A percentile compares a stretch with the other conserved stretches of the same genome.
Conservation (phyloP, 2,113 vertebrate species). For the human (Homo sapiens) region DNA sequence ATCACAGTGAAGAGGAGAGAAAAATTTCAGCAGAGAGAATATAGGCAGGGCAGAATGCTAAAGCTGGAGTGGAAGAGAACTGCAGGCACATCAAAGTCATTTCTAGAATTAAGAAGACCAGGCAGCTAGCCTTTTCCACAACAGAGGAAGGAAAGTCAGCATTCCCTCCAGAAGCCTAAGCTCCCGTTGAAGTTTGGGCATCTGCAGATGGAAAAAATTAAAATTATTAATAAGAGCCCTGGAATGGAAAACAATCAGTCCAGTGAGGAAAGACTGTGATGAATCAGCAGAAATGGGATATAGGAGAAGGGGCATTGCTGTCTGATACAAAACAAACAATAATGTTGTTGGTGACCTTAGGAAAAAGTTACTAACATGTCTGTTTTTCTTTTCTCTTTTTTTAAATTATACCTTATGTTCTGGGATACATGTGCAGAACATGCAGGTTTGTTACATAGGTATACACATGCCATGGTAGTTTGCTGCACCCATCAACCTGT, state of each 20-base stretch:
- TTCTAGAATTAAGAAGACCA: background rate
- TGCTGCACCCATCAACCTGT: too few species aligned
- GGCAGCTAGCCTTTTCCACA: background rate
- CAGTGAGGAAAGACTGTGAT: background rate
- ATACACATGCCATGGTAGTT: too few species aligned
- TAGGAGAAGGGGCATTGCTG: background rate
- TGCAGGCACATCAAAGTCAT: background rate
- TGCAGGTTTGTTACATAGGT: too few species aligned
- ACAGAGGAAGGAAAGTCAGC: background rate
- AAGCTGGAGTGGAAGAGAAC: background rate
- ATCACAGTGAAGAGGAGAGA: background rate
- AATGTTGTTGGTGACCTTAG: background rate
- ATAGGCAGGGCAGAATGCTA: background rate
- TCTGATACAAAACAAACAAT: background rate
- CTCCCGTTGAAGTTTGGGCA: background rate
- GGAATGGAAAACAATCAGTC: background rate
- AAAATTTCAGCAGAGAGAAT: background rate
- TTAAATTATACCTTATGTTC: too few species aligned
- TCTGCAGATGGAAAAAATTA: constrained; percentile 27
- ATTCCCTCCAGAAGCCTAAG: background rate
- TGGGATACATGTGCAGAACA: too few species aligned
- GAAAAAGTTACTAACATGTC: background rate
- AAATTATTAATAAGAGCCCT: background rate
- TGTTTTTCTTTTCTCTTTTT: too few species aligned
- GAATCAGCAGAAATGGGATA: background rate